A percentile compares a stretch with the other conserved stretches of the same genome.
These are phyloP conservation scores for Sebastes schlegelii DNA, from an alignment of 2,113 vertebrate genomes.

Conservation along the genomic window DNA sequence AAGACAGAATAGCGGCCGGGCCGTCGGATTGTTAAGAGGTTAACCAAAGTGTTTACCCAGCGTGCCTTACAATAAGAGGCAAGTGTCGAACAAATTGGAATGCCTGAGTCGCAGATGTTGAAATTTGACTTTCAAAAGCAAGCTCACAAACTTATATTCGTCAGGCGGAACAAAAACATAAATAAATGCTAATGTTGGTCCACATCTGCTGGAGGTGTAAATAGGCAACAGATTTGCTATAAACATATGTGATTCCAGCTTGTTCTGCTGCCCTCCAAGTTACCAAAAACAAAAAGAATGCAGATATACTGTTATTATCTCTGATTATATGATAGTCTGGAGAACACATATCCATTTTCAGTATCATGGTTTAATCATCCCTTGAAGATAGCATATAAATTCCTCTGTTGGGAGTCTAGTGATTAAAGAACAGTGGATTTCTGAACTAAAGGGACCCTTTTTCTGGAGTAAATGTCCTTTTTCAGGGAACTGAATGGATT, in stretches of 20 bases:
- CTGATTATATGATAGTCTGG: background rate
- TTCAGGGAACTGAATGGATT: background rate
- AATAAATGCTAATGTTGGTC: background rate
- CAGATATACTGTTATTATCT: background rate
- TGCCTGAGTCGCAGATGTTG: background rate
- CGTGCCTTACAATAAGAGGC: background rate
- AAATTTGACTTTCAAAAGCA: background rate
- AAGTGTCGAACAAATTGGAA: background rate
- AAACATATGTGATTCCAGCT: background rate
- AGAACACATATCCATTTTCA: background rate
- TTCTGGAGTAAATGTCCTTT: background rate
- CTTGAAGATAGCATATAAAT: background rate
- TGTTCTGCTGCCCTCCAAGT: background rate
- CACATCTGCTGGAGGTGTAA: background rate
- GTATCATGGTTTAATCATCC: background rate
- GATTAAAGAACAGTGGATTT: no score
- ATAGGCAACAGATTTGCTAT: background rate
- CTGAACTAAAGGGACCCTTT: background rate
- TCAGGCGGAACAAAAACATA: background rate
- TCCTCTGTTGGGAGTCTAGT: background rate
- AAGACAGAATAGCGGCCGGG: no score
- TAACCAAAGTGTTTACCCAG: background rate
- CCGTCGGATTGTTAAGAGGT: no score
- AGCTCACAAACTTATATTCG: background rate
- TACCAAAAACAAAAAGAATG: background rate